Evolutionary conservation across 37 sponge, comb jelly and placozoan genomes (phyloP), one percentile per base, ranked within the genome.

Genomic region (Bolinopsis microptera): DNA sequence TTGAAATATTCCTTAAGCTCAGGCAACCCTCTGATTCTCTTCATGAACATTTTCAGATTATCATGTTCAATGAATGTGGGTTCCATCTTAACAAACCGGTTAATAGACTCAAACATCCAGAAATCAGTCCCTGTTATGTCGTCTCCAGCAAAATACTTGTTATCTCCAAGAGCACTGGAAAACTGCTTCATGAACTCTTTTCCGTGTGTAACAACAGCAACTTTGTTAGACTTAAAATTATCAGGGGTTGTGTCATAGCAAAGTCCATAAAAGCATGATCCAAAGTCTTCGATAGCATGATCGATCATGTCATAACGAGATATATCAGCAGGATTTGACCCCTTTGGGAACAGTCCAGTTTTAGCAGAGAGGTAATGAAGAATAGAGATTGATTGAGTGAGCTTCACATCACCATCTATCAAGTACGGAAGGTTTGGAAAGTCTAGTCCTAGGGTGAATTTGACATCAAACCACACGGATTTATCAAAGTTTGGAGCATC

Each of bases 401-500:
- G 61, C 26, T 86, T 86, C 0, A 86, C 90, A 40, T 86, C 90
- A 41, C 90, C 90, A 86, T 86, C 90, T 1, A 41, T 13, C 0
- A 86, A 38, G 31, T 86, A 86, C 1, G 90, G 90, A 0, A 86
- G 48, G 61, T 86, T 86, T 3, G 90, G 90, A 27, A 86, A 86
- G 22, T 86, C 90, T n/a, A 41, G 61, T 35, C 90, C 90, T 13
- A 86, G 61, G 13, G n/a, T 86, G 36, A 86, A 86, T 38, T 86
- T 86, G 26, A 86, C 61, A 86, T 86, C 90, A 40, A 86, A 86
- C 90, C 90, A 86, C 22, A 35, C 34, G 3, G 90, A 86, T 86
- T 86, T 86, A 34, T 86, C 90, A 86, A 86, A 86, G 35, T 2
- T 30, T 39, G 90, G 90, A n/a, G 61, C 90, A 86, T 86, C 90